Evolutionary conservation across 2,888 invertebrate species (phyloP), one percentile per base, ranked within the genome.

Genomic region (Dinocampus coccinellae): DNA sequence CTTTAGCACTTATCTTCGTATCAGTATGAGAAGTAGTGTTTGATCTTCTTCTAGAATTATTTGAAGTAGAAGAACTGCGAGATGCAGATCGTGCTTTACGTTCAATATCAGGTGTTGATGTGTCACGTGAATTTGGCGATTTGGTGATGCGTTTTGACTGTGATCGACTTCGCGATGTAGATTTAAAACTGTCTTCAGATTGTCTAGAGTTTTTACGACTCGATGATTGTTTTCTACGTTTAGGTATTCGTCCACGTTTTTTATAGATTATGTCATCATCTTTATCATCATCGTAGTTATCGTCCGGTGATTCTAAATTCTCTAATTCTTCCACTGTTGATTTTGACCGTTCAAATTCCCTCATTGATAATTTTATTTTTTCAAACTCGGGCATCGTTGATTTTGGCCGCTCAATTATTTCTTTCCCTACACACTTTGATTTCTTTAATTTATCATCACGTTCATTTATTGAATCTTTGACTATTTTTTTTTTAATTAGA

Each of bases 61-160:
- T 29, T 2, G 73, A 73, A 42, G 65, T 71, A 4, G 76, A 53
- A 9, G 76, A 72, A n/a, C 69, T 33, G 7, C 73, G 39, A 47
- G 74, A 52, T 52, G 47, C 26, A 42, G 61, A 36, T 34, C 67
- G 39, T 16, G 73, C 72, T 26, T 55, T 69, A 39, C 47, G 39
- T 34, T 76, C 75, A 7, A 52, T 29, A 3, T 73, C 74, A 62
- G 66, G 57, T 0, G 73, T 67, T 6, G 75, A 73, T 3, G 42
- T 22, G 6, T 73, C 75, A 11, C 75, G 75, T 0, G 77, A 75
- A 13, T 26, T 61, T 9, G 73, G 73, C 29, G 75, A 65, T 55
- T 73, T 60, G 13, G 26, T 52, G 1, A 57, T 66, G 9, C 73
- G 70, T 42, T 71, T 76, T 6, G 65, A 63, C 33, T 66, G 52